Conservation (phyloP, 2,113 vertebrate genomes). For the Phocoena phocoena region DNA sequence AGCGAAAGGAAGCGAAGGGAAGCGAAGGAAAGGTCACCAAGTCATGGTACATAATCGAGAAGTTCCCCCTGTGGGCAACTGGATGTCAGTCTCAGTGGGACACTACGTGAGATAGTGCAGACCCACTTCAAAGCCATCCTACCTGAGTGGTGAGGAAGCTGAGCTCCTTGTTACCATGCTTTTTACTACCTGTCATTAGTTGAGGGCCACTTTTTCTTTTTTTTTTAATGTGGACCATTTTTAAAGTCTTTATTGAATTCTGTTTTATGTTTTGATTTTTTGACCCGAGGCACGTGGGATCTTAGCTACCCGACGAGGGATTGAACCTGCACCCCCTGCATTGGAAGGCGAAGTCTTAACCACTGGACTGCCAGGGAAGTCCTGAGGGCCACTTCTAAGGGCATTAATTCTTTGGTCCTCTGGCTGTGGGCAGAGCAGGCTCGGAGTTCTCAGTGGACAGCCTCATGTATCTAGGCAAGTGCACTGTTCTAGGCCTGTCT, state of each 20-base stretch:
- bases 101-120: neutral
- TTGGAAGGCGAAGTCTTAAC: too few species aligned
- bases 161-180: neutral
- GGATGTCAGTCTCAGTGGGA: neutral
- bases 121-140: neutral
- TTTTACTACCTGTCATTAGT: too few species aligned
- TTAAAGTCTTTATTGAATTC: too few species aligned
- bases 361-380: too few species aligned
- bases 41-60: rapidly evolving
- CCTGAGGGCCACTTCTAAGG: neutral
- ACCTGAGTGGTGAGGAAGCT: neutral
- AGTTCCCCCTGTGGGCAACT: too few species aligned
- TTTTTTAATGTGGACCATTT: too few species aligned
- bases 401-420: neutral
- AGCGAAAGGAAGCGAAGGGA: neutral
- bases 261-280: too few species aligned
- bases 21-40: neutral
- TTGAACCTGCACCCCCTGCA: too few species aligned
- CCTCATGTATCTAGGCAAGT: neutral
- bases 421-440: neutral
- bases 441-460: neutral
- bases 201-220: neutral
- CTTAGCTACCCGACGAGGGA: too few species aligned
- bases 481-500: neutral
- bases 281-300: too few species aligned